Conservation (phyloP, 2,888 invertebrate genomes). For the Hirtodrosophila duncani region DNA sequence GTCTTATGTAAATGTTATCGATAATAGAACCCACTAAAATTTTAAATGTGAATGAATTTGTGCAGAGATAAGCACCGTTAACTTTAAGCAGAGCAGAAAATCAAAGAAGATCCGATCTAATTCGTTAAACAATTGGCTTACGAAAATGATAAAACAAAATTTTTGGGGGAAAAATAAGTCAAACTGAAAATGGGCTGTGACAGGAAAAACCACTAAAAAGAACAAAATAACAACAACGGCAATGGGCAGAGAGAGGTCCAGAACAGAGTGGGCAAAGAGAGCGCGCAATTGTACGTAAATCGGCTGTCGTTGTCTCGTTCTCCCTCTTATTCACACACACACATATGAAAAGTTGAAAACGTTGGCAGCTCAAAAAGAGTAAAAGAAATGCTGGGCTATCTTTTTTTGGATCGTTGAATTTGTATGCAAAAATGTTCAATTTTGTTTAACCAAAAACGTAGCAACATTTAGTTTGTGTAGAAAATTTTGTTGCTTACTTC, state of each 20-base stretch:
- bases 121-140: constrained; percentile 35
- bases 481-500: constrained; percentile 87
- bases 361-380: constrained; percentile 2
- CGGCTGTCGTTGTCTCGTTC: constrained; percentile 25
- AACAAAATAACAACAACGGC: constrained; percentile 46
- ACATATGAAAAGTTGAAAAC: no score
- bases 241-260: constrained; percentile 13
- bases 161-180: no score
- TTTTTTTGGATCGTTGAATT: constrained; percentile 29
- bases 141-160: constrained; percentile 29
- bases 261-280: constrained; percentile 14
- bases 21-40: constrained; percentile 37
- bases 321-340: constrained; percentile 13
- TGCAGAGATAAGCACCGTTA: constrained; percentile 38
- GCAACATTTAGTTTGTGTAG: constrained; percentile 17
- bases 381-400: constrained; percentile 51
- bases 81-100: constrained; percentile 26
- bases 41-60: constrained; percentile 62
- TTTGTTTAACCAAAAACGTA: constrained; percentile 42
- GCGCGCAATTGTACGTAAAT: constrained; percentile 7
- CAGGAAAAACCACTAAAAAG: constrained; percentile 45
- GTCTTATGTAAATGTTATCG: constrained; percentile 55
- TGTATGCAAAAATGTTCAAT: constrained; percentile 45
- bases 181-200: constrained; percentile 10
- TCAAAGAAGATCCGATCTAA: constrained; percentile 33